Percentiles rank a stretch among this genome's conserved stretches.
Evolutionary conservation across 2,888 invertebrate species (phyloP).

Genomic region (Caenorhabditis macrosperma): DNA sequence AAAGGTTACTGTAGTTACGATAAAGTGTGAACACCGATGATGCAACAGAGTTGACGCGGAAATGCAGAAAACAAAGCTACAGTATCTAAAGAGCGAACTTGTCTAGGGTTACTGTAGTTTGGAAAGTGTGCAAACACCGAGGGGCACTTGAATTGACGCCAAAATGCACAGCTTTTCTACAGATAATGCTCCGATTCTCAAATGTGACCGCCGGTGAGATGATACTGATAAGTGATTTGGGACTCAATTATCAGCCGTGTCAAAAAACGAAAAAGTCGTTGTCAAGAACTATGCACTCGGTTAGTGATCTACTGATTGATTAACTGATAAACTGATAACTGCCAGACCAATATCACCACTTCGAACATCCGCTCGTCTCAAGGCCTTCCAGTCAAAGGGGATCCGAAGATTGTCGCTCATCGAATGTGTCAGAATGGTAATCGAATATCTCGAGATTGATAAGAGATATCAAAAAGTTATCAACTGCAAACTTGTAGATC

Average conservation of each 20-base stretch:
- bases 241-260: slow-evolving; percentile 54
- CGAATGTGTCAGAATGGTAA: slow-evolving; percentile 43
- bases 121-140: no score
- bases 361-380: background rate
- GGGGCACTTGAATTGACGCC: no score
- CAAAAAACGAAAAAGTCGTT: slow-evolving; percentile 9
- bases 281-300: slow-evolving; percentile 27
- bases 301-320: background rate
- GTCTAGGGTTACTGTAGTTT: no score
- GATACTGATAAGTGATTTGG: slow-evolving; percentile 64
- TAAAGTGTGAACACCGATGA: no score
- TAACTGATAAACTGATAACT: no score
- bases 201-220: slow-evolving; percentile 67
- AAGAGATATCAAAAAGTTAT: no score
- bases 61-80: background rate
- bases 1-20: no score
- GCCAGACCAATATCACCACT: slow-evolving; percentile 35
- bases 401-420: slow-evolving; percentile 27
- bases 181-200: slow-evolving; percentile 68
- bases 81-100: background rate
- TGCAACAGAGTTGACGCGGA: no score
- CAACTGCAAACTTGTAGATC: no score
- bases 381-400: slow-evolving; percentile 16
- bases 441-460: no score
- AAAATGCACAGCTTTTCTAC: background rate